phyloP scores from a whole-genome alignment of 1,140 invertebrate genomes.

The Saccostrea glomerata region DNA sequence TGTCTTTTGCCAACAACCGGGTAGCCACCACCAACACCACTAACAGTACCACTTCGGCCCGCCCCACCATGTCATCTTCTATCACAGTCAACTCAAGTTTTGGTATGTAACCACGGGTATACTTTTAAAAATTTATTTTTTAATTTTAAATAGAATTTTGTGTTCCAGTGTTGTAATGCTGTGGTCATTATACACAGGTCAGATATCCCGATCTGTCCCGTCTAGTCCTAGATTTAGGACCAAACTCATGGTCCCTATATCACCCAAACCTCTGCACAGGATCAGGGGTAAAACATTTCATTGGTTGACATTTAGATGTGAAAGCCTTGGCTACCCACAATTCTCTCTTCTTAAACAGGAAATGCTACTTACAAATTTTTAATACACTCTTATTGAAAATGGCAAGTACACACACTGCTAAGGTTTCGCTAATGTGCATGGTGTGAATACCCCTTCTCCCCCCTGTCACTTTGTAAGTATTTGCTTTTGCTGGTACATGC shows the following conservation, averaged over 20 bases:
- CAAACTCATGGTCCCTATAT: constrained; percentile 54
- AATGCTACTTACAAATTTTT: constrained; percentile 32
- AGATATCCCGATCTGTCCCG: constrained; percentile 45
- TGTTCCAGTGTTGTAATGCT: not conserved
- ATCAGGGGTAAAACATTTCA: constrained; percentile 54
- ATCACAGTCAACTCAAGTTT: constrained; percentile 36
- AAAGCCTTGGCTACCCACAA: constrained; percentile 11
- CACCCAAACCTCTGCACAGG: constrained; percentile 56
- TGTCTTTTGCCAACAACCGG: constrained; percentile 53
- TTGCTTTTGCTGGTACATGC: constrained; percentile 4
- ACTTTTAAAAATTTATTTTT: not conserved
- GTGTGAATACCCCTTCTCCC: not conserved
- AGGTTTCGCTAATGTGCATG: not conserved
- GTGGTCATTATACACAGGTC: constrained; percentile 47
- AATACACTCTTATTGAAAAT: not conserved
- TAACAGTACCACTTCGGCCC: constrained; percentile 33
- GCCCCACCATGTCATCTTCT: constrained; percentile 24
- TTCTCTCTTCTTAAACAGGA: constrained; percentile 11
- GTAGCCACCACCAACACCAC: constrained; percentile 32
- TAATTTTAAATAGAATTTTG: not conserved
- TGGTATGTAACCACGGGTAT: not conserved
- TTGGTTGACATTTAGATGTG: constrained; percentile 24
- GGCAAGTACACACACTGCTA: not conserved
- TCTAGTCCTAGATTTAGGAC: constrained; percentile 56
- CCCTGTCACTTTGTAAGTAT: not conserved